A percentile compares a stretch with the other conserved stretches of the same genome.
Conservation (phyloP, 2,113 vertebrate genomes). For the Glaucidium brasilianum region DNA sequence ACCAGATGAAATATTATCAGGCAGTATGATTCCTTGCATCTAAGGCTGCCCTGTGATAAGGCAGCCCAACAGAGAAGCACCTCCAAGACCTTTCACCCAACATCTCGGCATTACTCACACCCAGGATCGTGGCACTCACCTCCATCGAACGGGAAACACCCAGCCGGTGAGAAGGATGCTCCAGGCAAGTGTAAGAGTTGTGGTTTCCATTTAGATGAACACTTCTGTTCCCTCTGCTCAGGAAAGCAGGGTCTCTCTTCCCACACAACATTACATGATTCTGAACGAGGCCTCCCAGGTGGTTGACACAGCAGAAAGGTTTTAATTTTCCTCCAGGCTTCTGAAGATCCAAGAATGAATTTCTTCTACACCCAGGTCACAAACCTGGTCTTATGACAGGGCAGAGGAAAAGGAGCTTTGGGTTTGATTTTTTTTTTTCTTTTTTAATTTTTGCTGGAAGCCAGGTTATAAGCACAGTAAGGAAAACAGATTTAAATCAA, state of each 20-base stretch:
- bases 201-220: not conserved
- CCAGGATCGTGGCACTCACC: fast-evolving
- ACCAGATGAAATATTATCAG: not conserved
- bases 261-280: fast-evolving
- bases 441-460: not conserved
- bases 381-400: not conserved
- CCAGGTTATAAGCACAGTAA: not conserved
- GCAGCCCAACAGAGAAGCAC: not conserved
- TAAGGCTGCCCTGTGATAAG: fast-evolving
- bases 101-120: not conserved
- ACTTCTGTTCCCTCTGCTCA: not conserved
- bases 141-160: fast-evolving
- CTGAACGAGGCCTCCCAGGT: not conserved
- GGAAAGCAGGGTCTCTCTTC: not conserved
- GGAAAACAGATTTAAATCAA: not conserved
- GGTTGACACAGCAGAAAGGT: not conserved
- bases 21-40: not conserved
- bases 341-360: not conserved
- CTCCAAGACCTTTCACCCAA: not conserved
- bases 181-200: not conserved
- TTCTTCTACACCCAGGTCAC: not conserved
- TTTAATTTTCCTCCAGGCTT: not conserved
- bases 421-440: not conserved
- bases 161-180: not conserved
- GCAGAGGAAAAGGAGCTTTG: not conserved